These are phyloP conservation scores for Polypterus bichir DNA, from an alignment of 2,113 vertebrate genomes.

Conservation along the genomic window DNA sequence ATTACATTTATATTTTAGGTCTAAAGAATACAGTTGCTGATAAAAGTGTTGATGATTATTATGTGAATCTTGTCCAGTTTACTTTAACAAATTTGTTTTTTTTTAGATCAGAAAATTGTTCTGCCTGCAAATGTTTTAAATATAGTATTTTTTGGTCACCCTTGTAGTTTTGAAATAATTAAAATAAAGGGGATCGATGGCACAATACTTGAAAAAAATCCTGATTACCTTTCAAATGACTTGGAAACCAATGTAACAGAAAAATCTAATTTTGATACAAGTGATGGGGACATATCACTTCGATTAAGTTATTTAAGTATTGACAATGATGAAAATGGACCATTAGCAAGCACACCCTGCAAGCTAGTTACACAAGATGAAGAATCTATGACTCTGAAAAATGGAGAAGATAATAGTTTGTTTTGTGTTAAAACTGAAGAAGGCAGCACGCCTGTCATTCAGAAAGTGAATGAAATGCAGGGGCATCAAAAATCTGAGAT, in stretches of 20 bases:
- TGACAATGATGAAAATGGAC: constrained; percentile 23
- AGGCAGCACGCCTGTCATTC: background rate
- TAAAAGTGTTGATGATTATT: no score
- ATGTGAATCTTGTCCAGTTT: no score
- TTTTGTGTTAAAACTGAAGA: constrained; percentile 7
- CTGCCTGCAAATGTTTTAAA: constrained; percentile 68
- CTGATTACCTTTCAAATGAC: constrained; percentile 6
- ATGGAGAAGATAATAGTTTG: background rate
- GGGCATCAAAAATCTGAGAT: no score
- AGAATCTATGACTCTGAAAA: constrained; percentile 4
- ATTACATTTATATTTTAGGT: no score
- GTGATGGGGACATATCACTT: constrained; percentile 52
- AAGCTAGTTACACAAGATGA: constrained; percentile 14
- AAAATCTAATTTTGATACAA: constrained; percentile 30
- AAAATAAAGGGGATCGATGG: constrained; percentile 67
- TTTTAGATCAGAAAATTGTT: constrained; percentile 65
- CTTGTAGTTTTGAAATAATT: constrained; percentile 52
- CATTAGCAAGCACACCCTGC: constrained; percentile 47
- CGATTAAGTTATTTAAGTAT: constrained; percentile 56
- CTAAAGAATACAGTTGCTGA: no score
- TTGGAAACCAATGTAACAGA: constrained; percentile 15
- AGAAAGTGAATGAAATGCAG: no score
- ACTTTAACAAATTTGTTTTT: background rate
- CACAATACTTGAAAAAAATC: constrained; percentile 29
- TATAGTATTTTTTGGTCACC: constrained; percentile 67